Evolutionary conservation across 2,797 vertebrate species (phyloP).

Genomic region (Lepus townsendii): DNA sequence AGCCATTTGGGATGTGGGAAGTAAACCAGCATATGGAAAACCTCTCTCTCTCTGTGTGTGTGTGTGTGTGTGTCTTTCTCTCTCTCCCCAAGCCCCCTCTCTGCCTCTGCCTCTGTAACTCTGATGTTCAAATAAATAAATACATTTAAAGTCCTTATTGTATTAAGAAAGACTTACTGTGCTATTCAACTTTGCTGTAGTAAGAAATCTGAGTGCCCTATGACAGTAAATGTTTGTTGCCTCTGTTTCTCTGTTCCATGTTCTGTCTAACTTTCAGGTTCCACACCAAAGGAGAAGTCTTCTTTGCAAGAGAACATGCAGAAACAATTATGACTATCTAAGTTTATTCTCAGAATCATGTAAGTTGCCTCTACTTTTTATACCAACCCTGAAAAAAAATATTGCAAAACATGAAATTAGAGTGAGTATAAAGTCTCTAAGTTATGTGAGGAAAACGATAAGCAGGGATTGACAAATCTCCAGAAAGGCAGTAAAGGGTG

Average conservation of each 20-base stretch:
- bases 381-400: not conserved
- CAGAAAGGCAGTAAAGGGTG: not conserved
- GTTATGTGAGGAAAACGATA: not conserved
- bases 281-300: not conserved
- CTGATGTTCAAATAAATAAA: too few relatives aligned
- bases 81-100: too few relatives aligned
- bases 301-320: not conserved
- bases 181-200: not conserved
- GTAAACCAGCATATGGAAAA: too few relatives aligned
- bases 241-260: not conserved
- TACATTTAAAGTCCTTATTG: not conserved
- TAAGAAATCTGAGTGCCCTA: not conserved
- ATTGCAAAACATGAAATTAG: not conserved
- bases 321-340: not conserved
- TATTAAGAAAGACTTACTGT: constrained; percentile 11
- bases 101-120: too few relatives aligned
- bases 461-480: not conserved
- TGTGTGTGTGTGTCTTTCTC: too few relatives aligned
- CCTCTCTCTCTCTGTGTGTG: too few relatives aligned
- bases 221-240: not conserved
- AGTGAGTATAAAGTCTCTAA: not conserved
- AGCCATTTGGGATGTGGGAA: too few relatives aligned
- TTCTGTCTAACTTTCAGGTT: not conserved
- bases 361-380: not conserved
- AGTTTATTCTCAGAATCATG: not conserved